Base-by-base conservation (phyloP, 2,797 vertebrate genomes). In the Gymnoscopelus braueri region DNA sequence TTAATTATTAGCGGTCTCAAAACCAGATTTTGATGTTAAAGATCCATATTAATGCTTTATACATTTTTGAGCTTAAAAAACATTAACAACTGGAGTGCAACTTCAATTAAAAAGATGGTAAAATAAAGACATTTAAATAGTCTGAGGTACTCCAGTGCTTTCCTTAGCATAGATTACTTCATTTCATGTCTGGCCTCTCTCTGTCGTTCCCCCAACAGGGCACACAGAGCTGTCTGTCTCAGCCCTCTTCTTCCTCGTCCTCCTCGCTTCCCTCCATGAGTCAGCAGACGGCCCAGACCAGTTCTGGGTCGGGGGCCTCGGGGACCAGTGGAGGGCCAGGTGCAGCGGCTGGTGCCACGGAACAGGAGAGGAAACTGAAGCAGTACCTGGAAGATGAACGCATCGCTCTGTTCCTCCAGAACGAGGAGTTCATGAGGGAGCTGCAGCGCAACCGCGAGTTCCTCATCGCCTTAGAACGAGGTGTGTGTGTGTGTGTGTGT, bases 401-500 rank as follows among this genome's bases (percentile, higher is more conserved):
- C 52, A 96, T 99, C 0, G 98, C 98, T 0, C 95, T 99, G 26
- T 98, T 98, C 81, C 92, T 99, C 77, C 98, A 99, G 87, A 99
- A 99, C 0, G 97, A 98, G 59, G 98, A 99, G 90, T 99, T 99
- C 83, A 97, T 99, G 98, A 97, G 92, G 83, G 98, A 99, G 84
- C 92, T 99, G 63, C 97, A 98, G 85, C 94, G 97, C 55, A 99
- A 99, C 87, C 88, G 96, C 0, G 98, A 99, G 77, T 99, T 99
- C 87, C 96, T 99, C 26, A 91, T 98, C 0, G 97, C 98, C 26
- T 90, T 99, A 77, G 98, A 99, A 89, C 96, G 95, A 96, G 98
- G 97, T 98, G 86, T 3, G 32, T 49, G 3, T 50, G 6, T 56
- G 9, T 51, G 14, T 60, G 58, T 35, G 32, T 5, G 4, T 35